These are phyloP conservation scores for Marronus borbonicus DNA, from an alignment of 2,888 invertebrate genomes.

Conservation along the genomic window DNA sequence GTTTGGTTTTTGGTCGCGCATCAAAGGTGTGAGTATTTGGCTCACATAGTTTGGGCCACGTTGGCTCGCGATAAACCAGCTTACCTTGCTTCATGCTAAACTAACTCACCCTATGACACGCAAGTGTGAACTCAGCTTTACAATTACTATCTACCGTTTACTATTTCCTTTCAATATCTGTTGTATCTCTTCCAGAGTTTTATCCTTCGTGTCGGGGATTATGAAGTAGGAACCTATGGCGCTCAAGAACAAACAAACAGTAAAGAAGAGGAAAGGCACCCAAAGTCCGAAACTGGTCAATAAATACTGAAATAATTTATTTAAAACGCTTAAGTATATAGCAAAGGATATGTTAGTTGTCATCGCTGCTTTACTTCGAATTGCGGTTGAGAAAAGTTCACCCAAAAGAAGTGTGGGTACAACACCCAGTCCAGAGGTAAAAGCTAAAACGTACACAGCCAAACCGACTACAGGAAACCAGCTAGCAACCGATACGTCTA, in stretches of 20 bases:
- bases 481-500: conserved; percentile 57
- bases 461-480: conserved; percentile 65
- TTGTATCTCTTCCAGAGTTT: conserved; percentile 67
- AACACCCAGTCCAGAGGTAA: conserved; percentile 60
- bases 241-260: conserved; percentile 58
- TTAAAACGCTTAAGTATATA: conserved; percentile 56
- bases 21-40: too few species aligned
- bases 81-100: too few species aligned
- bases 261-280: conserved; percentile 63
- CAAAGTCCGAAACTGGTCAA: conserved; percentile 62
- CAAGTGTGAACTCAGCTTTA: not conserved
- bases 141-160: not conserved
- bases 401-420: conserved; percentile 64
- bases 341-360: conserved; percentile 60
- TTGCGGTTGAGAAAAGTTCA: conserved; percentile 63
- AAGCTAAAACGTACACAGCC: conserved; percentile 60
- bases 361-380: conserved; percentile 63
- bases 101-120: too few species aligned
- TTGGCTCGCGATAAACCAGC: too few species aligned
- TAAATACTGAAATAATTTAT: conserved; percentile 63
- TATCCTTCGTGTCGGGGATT: conserved; percentile 67
- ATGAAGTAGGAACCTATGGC: conserved; percentile 61
- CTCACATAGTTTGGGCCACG: too few species aligned
- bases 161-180: conserved; percentile 60
- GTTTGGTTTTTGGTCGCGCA: too few species aligned